Percentiles rank a stretch among this genome's conserved stretches.
These are phyloP conservation scores for Silurus meridionalis DNA, from an alignment of 2,113 vertebrate species.

Conservation along the genomic window DNA sequence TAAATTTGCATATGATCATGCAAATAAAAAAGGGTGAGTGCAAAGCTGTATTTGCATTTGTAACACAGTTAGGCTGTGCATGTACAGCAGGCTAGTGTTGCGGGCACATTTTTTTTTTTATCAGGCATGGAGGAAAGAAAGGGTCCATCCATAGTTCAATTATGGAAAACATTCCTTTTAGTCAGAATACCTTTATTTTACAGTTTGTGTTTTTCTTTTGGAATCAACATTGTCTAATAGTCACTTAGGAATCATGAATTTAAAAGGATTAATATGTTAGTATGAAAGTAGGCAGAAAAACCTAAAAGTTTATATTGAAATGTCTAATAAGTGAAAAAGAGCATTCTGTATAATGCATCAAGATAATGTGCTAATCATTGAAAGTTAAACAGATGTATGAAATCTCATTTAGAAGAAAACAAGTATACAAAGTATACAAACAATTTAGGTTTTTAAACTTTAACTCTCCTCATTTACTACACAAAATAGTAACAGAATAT, in stretches of 20 bases:
- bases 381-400: conserved; percentile 51
- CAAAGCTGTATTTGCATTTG: conserved; percentile 55
- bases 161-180: not conserved
- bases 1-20: conserved; percentile 61
- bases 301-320: not conserved
- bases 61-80: conserved; percentile 44
- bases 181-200: not conserved
- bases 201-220: not conserved
- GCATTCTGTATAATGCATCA: not conserved
- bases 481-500: conserved; percentile 67
- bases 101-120: conserved; percentile 13
- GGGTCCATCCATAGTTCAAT: not conserved
- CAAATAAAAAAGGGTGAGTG: conserved; percentile 53
- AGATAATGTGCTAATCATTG: not conserved
- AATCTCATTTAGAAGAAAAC: conserved; percentile 56
- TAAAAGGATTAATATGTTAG: not conserved
- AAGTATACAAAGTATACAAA: too few relatives aligned
- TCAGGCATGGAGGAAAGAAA: conserved; percentile 13
- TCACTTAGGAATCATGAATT: not conserved
- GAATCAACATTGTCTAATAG: not conserved
- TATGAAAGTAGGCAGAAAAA: not conserved
- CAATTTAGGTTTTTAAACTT: too few relatives aligned
- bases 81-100: conserved; percentile 27
- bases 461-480: conserved; percentile 39
- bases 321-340: conserved; percentile 65